Percentiles rank a stretch among this genome's conserved stretches.
phyloP scores from a whole-genome alignment of 2,797 vertebrate genomes.

The Phrynocephalus guinanensis region DNA sequence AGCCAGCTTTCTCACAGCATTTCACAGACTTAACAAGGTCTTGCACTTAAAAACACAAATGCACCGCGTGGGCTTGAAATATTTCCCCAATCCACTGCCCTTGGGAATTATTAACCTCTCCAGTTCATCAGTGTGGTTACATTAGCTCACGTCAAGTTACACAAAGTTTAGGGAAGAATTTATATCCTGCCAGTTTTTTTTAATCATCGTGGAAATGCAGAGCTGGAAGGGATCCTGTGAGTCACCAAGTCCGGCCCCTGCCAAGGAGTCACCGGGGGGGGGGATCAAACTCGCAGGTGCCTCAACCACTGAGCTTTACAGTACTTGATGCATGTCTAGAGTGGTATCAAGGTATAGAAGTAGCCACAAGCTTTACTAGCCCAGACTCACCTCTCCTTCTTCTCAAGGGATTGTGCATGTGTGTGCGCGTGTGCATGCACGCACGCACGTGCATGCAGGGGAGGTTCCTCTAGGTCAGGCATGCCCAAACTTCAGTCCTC shows the following conservation, averaged over 20 bases:
- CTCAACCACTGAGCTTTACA: too few relatives aligned
- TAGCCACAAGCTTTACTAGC: not conserved
- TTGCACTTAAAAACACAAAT: not conserved
- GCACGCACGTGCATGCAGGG: too few relatives aligned
- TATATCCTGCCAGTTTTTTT: not conserved
- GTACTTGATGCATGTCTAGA: not conserved
- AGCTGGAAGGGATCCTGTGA: too few relatives aligned
- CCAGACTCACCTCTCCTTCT: not conserved
- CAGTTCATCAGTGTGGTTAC: conserved; percentile 24
- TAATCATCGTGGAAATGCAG: too few relatives aligned
- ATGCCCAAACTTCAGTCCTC: too few relatives aligned
- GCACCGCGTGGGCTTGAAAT: not conserved
- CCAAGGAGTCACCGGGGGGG: too few relatives aligned
- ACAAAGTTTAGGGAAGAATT: not conserved
- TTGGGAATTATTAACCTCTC: not conserved
- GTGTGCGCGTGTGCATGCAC: too few relatives aligned
- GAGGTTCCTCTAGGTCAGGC: too few relatives aligned
- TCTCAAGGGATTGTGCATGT: not conserved
- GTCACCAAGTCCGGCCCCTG: too few relatives aligned
- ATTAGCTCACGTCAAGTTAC: conserved; percentile 26
- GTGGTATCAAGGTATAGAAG: too few relatives aligned
- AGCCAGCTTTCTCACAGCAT: not conserved
- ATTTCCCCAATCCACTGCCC: not conserved
- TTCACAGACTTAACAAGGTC: conserved; percentile 1
- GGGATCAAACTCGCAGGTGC: too few relatives aligned